phyloP scores from a whole-genome alignment of 2,888 invertebrate species.

The Euclidia mi region DNA sequence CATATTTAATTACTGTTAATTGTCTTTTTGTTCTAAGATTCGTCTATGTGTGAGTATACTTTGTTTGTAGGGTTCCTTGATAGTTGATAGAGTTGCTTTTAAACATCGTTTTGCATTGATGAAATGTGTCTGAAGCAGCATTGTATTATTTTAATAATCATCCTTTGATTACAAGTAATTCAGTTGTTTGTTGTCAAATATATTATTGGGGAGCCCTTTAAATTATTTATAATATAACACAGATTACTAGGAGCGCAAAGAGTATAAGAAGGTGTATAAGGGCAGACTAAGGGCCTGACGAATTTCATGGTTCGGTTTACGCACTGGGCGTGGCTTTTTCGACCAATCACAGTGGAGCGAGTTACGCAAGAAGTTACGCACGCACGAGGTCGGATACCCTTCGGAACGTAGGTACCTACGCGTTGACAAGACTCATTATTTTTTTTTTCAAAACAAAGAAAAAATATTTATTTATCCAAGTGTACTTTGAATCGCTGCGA shows the following conservation, averaged over 20 bases:
- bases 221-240: slow-evolving; percentile 91
- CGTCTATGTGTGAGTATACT: slow-evolving; percentile 25
- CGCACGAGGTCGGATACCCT: slow-evolving; percentile 71
- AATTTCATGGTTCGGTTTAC: slow-evolving; percentile 84
- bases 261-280: slow-evolving; percentile 77
- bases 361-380: slow-evolving; percentile 85
- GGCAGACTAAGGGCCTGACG: slow-evolving; percentile 82
- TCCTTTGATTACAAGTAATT: slow-evolving; percentile 42
- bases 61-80: not conserved
- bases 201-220: slow-evolving; percentile 83
- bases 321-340: slow-evolving; percentile 85
- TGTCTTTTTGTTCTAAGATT: slow-evolving; percentile 31
- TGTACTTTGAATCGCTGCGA: slow-evolving; percentile 1
- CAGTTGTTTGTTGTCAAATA: slow-evolving; percentile 67
- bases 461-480: slow-evolving; percentile 29
- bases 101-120: too few species aligned
- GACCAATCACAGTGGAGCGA: slow-evolving; percentile 76
- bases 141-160: slow-evolving; percentile 12
- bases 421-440: slow-evolving; percentile 37
- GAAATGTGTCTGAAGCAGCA: too few species aligned
- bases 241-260: slow-evolving; percentile 84
- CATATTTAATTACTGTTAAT: slow-evolving; percentile 77
- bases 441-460: slow-evolving; percentile 47
- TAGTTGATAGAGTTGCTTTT: too few species aligned
- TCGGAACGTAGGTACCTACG: slow-evolving; percentile 57